A percentile compares a stretch with the other conserved stretches of the same genome.
Conservation (phyloP, 2,797 vertebrate genomes). For the Sternotherus odoratus region DNA sequence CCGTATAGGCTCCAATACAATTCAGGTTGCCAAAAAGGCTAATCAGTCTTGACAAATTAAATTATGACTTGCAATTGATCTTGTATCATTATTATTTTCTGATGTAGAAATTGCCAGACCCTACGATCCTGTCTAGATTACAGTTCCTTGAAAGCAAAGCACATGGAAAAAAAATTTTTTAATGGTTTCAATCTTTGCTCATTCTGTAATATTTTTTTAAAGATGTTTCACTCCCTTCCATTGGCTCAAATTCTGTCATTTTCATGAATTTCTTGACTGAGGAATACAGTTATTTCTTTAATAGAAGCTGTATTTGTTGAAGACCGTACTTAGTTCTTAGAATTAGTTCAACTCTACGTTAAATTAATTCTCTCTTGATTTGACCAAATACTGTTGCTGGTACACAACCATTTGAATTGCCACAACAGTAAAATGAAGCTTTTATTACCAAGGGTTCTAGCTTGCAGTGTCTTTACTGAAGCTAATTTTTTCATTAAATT, state of each 20-base stretch:
- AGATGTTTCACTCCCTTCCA: neutral
- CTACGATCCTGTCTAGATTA: neutral
- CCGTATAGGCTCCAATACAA: neutral
- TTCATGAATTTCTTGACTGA: neutral
- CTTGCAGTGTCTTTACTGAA: neutral
- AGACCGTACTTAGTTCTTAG: neutral
- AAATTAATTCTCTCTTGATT: neutral
- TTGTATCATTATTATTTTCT: neutral
- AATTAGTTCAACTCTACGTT: neutral
- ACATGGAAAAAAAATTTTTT: fast-evolving
- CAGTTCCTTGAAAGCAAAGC: fast-evolving
- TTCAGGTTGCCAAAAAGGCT: neutral
- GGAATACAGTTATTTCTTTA: neutral
- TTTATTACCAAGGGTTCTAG: slow-evolving; percentile 28
- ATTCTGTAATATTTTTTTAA: neutral
- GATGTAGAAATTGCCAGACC: neutral
- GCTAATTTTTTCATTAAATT: slow-evolving; percentile 7
- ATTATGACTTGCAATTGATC: neutral
- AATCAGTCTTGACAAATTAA: neutral
- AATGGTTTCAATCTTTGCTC: neutral
- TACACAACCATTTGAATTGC: neutral
- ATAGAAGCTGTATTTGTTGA: neutral
- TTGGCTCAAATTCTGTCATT: neutral
- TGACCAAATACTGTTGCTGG: neutral
- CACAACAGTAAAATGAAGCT: slow-evolving; percentile 12